These are phyloP conservation scores for Lycaon pictus DNA, from an alignment of 2,113 vertebrate genomes.

Conservation along the genomic window DNA sequence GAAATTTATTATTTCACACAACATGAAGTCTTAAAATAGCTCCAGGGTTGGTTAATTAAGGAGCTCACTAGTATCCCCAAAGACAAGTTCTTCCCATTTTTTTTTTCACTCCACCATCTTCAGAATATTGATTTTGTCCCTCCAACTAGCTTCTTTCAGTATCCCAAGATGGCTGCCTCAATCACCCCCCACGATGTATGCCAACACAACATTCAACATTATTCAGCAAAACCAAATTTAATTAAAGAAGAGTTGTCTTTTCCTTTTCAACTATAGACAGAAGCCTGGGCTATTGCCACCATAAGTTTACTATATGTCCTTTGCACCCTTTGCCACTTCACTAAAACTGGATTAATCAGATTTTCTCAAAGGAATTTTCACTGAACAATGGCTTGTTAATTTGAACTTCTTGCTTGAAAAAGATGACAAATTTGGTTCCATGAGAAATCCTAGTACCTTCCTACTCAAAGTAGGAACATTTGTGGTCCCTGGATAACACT, in stretches of 20 bases:
- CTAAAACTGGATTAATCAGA: neutral
- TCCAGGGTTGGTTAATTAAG: neutral
- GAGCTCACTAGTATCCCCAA: neutral
- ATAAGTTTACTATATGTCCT: neutral
- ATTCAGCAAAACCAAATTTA: neutral
- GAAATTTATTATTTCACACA: constrained; percentile 9
- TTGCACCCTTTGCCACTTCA: neutral
- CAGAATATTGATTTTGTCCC: neutral
- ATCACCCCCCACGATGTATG: neutral
- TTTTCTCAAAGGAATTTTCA: neutral
- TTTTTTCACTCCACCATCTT: neutral
- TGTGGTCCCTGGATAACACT: neutral
- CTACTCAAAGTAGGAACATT: neutral
- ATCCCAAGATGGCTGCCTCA: neutral
- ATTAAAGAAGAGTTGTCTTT: neutral
- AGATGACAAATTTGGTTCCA: neutral
- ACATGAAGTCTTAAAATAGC: neutral
- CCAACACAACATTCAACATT: neutral
- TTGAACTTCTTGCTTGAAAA: neutral
- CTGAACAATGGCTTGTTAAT: neutral
- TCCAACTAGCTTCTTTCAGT: neutral
- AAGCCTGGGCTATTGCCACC: neutral
- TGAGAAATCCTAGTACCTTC: neutral
- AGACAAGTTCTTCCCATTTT: neutral
- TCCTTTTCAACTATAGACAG: neutral